A percentile compares a stretch with the other conserved stretches of the same genome.
phyloP scores from a whole-genome alignment of 1,140 invertebrate genomes.

The Elysia chlorotica region DNA sequence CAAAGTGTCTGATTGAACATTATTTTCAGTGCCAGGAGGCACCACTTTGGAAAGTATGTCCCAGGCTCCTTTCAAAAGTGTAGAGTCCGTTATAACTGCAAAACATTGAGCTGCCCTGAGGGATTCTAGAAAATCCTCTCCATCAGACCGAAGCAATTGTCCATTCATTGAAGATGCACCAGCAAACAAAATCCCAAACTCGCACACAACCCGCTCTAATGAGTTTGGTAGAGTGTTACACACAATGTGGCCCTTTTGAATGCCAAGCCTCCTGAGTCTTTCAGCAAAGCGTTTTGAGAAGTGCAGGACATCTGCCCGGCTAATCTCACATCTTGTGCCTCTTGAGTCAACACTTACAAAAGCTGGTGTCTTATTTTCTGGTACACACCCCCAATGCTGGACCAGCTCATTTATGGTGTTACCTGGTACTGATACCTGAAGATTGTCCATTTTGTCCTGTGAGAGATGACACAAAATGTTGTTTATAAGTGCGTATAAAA shows the following conservation, averaged over 20 bases:
- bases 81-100: slow-evolving; percentile 21
- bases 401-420: slow-evolving; percentile 22
- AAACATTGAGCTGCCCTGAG: slow-evolving; percentile 11
- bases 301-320: slow-evolving; percentile 19
- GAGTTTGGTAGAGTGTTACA: slow-evolving; percentile 29
- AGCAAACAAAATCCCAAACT: slow-evolving; percentile 21
- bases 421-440: too few species aligned
- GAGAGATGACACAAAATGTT: too few species aligned
- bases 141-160: slow-evolving; percentile 28
- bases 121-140: slow-evolving; percentile 25
- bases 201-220: slow-evolving; percentile 27
- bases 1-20: slow-evolving; percentile 2
- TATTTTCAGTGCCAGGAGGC: neutral
- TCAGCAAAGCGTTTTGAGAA: slow-evolving; percentile 15
- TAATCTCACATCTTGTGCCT: neutral
- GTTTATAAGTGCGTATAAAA: too few species aligned
- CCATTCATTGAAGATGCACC: slow-evolving; percentile 26
- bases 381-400: slow-evolving; percentile 13
- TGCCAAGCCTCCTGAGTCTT: slow-evolving; percentile 10
- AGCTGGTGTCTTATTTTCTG: slow-evolving; percentile 16
- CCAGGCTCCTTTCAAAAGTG: neutral
- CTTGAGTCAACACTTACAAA: slow-evolving; percentile 11
- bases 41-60: slow-evolving; percentile 3
- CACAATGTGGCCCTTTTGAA: slow-evolving; percentile 21
- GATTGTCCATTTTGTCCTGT: too few species aligned